Conservation (phyloP, 1,140 invertebrate genomes). For the Macrocentrus cingulum region DNA sequence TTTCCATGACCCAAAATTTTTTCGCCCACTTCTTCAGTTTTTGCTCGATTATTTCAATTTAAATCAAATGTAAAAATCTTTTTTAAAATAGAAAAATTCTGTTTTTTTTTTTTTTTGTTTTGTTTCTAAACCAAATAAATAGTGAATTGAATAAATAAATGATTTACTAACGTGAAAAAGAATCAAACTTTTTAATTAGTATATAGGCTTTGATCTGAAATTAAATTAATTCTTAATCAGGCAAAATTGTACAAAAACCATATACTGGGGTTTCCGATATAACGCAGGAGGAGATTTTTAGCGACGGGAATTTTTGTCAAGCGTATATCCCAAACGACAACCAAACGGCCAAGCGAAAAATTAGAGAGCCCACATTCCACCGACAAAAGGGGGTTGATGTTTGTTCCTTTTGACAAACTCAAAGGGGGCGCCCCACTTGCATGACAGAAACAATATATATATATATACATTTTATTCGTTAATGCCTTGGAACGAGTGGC, state of each 20-base stretch:
- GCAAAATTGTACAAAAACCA: constrained; percentile 8
- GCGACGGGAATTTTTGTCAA: constrained; percentile 19
- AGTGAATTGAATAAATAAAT: neutral
- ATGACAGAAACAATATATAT: neutral
- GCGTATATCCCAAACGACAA: neutral
- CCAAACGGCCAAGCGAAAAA: constrained; percentile 7
- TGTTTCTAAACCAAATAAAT: too few relatives aligned
- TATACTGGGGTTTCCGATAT: too few relatives aligned
- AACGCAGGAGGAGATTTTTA: constrained; percentile 1
- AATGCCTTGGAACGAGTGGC: constrained; percentile 15
- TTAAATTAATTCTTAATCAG: constrained; percentile 3
- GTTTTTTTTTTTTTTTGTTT: too few relatives aligned
- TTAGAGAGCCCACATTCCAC: constrained; percentile 17
- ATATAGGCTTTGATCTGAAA: neutral
- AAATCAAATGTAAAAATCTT: too few relatives aligned
- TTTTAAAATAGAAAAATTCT: too few relatives aligned
- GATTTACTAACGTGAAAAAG: neutral
- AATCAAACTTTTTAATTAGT: neutral
- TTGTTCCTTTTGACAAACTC: too few relatives aligned
- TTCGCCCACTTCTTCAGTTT: too few relatives aligned
- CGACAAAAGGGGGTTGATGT: constrained; percentile 8
- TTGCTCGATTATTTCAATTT: too few relatives aligned
- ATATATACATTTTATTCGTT: constrained; percentile 11
- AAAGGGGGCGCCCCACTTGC: constrained; percentile 1
- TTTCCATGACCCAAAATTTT: too few relatives aligned